Conservation (phyloP, 1,140 invertebrate genomes). For the Drosophila watanabei region DNA sequence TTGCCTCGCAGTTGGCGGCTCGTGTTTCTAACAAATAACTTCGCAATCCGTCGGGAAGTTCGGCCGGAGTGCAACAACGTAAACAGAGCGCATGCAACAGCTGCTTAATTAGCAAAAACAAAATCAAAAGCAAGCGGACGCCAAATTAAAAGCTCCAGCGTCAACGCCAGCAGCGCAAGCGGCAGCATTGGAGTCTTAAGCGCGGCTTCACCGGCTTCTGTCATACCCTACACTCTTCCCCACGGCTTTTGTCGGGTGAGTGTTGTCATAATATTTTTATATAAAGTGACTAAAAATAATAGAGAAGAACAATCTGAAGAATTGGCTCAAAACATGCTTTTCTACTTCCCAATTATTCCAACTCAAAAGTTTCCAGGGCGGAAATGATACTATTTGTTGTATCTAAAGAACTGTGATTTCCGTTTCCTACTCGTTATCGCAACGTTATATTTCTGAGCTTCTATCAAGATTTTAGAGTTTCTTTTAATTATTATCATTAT, state of each 20-base stretch:
- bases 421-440: background rate
- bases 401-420: background rate
- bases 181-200: conserved; percentile 47
- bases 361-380: background rate
- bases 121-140: conserved; percentile 9
- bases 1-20: background rate
- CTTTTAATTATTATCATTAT: background rate
- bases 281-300: background rate
- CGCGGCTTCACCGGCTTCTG: conserved; percentile 27
- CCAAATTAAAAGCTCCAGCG: conserved; percentile 42
- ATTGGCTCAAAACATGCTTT: no score
- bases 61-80: conserved; percentile 25
- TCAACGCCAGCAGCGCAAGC: conserved; percentile 18
- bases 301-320: background rate
- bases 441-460: background rate
- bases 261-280: background rate
- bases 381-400: background rate
- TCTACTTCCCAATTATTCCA: no score
- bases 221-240: background rate
- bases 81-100: conserved; percentile 63
- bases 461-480: background rate
- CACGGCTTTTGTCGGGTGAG: conserved; percentile 31
- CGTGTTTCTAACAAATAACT: conserved; percentile 3
- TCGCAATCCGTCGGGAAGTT: conserved; percentile 3
- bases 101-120: conserved; percentile 41